Base-by-base conservation (phyloP, 1,140 invertebrate species). In the Drosophila nasuta region DNA sequence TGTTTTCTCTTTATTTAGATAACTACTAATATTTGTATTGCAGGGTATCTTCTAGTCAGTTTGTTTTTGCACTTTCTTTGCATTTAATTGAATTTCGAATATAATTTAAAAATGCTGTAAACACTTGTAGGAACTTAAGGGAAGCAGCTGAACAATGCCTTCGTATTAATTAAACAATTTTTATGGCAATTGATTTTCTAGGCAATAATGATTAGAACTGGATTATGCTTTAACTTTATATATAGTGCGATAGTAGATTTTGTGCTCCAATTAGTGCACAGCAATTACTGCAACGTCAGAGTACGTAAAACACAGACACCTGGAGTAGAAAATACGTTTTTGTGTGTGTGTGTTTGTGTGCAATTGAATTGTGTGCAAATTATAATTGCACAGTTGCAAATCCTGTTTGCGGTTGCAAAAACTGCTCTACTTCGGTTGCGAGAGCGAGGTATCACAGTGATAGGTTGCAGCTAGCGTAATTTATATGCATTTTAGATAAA, bases 361-460 rank as follows among this genome's bases (percentile, higher is more conserved):
- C 59, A 33, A 62, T 51, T 62, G 59, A 62, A 62, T 64, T 58
- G 41, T 30, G 30, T 52, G 33, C 43, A 43, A 33, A 70, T 52
- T 69, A 43, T 60, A 69, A 69, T 70, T 70, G 59, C 51, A 52
- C 20, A 51, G 25, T 51, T 51, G 48, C 48, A 51, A 51, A 13
- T 13, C 25, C 25, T 30, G 10, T 52, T 38, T 38, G 10, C 6
- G 49, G 25, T 28, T 28, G 49, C 54, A 57, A 57, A 28, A 3
- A 38, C n/a, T 43, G 11, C 41, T 13, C n/a, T n/a, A 38, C 17
- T 56, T 28, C 11, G 51, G 13, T 11, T 20, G 54, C 54, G 11
- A 3, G 10, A 7, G 8, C 7, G 7, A 10, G 35, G 8, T 38
- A 6, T 8, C 7, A 33, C 7, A 33, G 30, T 33, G 5, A 33